phyloP scores from a whole-genome alignment of 2,113 vertebrate genomes.

The Sebastes fasciatus region DNA sequence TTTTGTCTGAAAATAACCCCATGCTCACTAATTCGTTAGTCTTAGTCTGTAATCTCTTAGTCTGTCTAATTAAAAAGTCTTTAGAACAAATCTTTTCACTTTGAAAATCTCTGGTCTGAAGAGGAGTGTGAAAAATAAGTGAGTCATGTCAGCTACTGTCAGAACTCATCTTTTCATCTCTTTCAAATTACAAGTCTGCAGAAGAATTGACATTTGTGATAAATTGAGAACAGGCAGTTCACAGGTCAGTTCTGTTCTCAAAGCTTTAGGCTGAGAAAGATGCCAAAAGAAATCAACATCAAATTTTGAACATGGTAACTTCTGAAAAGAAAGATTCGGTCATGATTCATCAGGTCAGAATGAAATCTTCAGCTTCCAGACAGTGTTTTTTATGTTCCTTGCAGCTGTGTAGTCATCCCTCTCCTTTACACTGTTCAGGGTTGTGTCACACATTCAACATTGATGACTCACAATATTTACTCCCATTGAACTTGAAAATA shows the following conservation, averaged over 20 bases:
- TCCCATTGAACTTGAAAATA: not conserved
- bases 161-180: conserved; percentile 3
- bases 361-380: not conserved
- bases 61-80: not conserved
- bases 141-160: not conserved
- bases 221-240: conserved; percentile 17
- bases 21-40: not conserved
- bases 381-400: not conserved
- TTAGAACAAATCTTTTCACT: not conserved
- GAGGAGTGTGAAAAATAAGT: not conserved
- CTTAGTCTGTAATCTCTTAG: not conserved
- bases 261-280: conserved; percentile 13
- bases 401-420: conserved; percentile 4
- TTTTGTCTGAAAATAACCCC: not conserved
- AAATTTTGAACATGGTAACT: conserved; percentile 2
- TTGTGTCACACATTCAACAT: not conserved
- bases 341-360: conserved; percentile 30
- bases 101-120: not conserved
- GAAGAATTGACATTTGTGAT: conserved; percentile 30
- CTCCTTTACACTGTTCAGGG: not conserved
- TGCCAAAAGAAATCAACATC: conserved; percentile 50
- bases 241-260: conserved; percentile 21
- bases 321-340: conserved; percentile 21
- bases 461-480: not conserved
- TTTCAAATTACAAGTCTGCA: not conserved